Evolutionary conservation across 2,888 invertebrate genomes (phyloP).

Genomic region (Clivina fossor): DNA sequence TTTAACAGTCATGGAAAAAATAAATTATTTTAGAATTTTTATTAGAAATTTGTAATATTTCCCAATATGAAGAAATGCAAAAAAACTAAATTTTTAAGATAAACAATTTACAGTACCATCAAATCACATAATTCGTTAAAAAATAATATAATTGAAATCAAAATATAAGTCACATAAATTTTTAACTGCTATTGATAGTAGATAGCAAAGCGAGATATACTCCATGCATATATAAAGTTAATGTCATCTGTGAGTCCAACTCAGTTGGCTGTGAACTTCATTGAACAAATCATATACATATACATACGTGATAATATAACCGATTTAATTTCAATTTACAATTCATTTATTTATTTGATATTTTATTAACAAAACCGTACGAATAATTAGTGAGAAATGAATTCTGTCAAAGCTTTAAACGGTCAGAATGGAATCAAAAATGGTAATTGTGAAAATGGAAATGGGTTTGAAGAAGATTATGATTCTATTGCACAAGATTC

Average conservation of each 20-base stretch:
- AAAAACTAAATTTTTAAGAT: no score
- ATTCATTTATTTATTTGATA: constrained; percentile 3
- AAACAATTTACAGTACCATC: no score
- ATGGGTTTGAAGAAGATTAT: constrained; percentile 2
- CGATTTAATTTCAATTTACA: background rate
- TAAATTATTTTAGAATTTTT: no score
- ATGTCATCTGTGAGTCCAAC: background rate
- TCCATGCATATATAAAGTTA: constrained; percentile 16
- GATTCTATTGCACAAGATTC: no score
- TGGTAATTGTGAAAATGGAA: background rate
- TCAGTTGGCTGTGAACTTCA: constrained; percentile 16
- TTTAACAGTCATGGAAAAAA: no score
- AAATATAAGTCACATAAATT: no score
- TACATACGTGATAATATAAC: background rate
- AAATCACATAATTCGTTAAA: no score
- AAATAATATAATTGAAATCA: no score
- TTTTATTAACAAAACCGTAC: background rate
- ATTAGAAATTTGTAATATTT: no score
- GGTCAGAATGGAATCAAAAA: constrained; percentile 11
- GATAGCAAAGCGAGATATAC: constrained; percentile 4
- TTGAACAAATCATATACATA: no score
- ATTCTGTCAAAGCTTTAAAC: constrained; percentile 1
- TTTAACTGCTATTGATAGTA: no score
- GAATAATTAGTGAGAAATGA: constrained; percentile 9
- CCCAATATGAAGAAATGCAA: no score